Conservation (phyloP, 2,797 vertebrate species). For the Scolopax bukidnonensis region DNA sequence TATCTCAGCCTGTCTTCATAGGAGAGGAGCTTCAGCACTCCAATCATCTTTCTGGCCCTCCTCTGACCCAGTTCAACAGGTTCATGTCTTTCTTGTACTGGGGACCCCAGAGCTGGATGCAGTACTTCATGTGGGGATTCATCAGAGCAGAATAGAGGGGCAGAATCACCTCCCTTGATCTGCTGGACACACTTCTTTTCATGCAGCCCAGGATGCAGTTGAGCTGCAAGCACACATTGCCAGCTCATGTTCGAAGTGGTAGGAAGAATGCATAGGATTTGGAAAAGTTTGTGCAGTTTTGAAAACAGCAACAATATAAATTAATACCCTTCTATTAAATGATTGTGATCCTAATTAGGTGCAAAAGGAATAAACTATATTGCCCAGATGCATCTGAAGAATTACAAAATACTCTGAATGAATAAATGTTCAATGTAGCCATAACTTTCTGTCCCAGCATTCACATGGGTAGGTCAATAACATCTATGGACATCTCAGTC, state of each 20-base stretch:
- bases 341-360: neutral
- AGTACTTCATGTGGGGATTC: neutral
- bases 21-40: neutral
- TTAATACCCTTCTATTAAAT: neutral
- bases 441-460: neutral
- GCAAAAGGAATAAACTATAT: neutral
- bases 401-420: neutral
- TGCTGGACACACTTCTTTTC: neutral
- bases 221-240: neutral
- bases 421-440: neutral
- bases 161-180: neutral
- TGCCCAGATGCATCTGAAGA: neutral
- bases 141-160: neutral
- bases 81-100: neutral
- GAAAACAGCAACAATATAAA: neutral
- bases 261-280: neutral
- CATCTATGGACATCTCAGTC: neutral
- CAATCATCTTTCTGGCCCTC: neutral
- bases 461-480: neutral
- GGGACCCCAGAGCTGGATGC: neutral
- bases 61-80: neutral
- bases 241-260: neutral
- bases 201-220: accelerated
- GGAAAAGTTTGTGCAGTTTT: neutral
- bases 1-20: neutral